Evolutionary conservation across 2,888 invertebrate genomes (phyloP), one percentile per base, ranked within the genome.

Genomic region (Dichetophora obliterata): DNA sequence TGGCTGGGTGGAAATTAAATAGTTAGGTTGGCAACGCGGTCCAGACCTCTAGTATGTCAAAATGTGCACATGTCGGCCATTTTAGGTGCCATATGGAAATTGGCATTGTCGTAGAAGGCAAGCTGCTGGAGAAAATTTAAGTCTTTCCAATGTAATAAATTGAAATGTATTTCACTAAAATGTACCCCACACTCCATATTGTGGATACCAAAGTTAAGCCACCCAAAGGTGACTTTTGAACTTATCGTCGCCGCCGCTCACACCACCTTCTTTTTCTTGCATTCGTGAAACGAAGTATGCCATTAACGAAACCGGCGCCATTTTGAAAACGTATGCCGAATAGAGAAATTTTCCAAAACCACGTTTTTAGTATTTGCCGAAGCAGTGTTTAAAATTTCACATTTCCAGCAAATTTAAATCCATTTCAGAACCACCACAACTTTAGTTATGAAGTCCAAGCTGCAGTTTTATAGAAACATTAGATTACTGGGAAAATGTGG

Each of bases 271-370:
- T n/a, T 22, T 19, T 2, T 3, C 9, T 5, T 57, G 6, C 57
- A 59, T 24, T 22, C 19, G 11, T 14, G 14, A 22, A 59, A 22
- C 11, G 24, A 19, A 24, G 24, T 59, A 22, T 59, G 27, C 27
- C 24, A 22, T 24, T 1, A 11, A n/a, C 31, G 31, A 59, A 24
- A 14, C 57, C 22, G 61, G 57, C 81, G 86, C 85, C 85, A 85
- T 85, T 79, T 85, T 85, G 86, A 83, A 85, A 80, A 80, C 79
- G 2, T 22, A 34, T 27, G 52, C 22, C 43, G 65, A 70, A 48
- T 77, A 77, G 72, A 77, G 81, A 82, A 81, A 78, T 80, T 81
- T 77, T 78, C 75, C 76, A 76, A 78, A 77, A 78, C 66, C 81
- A 84, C 80, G 80, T 81, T 82, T 80, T 68, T 31, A 0, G 19